Evolutionary conservation across 1,140 invertebrate genomes (phyloP).

Genomic region (Pissodes strobi): DNA sequence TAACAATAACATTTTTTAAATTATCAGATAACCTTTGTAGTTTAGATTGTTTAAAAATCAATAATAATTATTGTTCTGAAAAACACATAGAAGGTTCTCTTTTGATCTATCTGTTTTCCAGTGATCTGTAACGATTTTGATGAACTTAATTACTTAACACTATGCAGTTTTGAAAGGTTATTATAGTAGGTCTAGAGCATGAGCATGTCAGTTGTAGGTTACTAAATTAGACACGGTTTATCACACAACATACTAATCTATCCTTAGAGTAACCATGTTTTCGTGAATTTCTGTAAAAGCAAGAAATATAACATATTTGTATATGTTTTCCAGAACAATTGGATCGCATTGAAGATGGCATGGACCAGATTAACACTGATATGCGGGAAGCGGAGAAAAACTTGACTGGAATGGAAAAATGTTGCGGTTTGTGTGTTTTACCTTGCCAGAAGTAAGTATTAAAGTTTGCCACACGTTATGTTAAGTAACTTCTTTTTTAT

Average conservation of each 20-base stretch:
- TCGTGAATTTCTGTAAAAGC: too few relatives aligned
- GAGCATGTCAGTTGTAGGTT: slow-evolving; percentile 37
- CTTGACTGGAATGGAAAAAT: slow-evolving; percentile 99
- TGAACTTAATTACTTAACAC: too few relatives aligned
- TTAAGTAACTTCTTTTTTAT: too few relatives aligned
- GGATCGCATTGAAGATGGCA: slow-evolving; percentile 98
- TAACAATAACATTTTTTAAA: too few relatives aligned
- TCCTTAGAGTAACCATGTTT: background rate
- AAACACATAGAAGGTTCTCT: too few relatives aligned
- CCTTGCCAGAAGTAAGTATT: slow-evolving; percentile 95
- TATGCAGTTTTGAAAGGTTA: background rate
- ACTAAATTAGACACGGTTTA: slow-evolving; percentile 20
- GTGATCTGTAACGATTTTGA: too few relatives aligned
- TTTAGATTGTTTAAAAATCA: too few relatives aligned
- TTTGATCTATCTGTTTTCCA: too few relatives aligned
- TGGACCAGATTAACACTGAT: slow-evolving; percentile 99
- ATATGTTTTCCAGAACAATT: slow-evolving; percentile 90
- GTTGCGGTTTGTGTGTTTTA: slow-evolving; percentile 96
- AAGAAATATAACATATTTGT: too few relatives aligned
- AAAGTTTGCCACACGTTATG: too few relatives aligned
- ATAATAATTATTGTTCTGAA: too few relatives aligned
- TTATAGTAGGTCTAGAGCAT: slow-evolving; percentile 33
- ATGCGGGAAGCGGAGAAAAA: slow-evolving; percentile 99
- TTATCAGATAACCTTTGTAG: too few relatives aligned
- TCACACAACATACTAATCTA: slow-evolving; percentile 15